A percentile compares a stretch with the other conserved stretches of the same genome.
Conservation (phyloP, 2,888 invertebrate species). For the Heliconius ismenius region DNA sequence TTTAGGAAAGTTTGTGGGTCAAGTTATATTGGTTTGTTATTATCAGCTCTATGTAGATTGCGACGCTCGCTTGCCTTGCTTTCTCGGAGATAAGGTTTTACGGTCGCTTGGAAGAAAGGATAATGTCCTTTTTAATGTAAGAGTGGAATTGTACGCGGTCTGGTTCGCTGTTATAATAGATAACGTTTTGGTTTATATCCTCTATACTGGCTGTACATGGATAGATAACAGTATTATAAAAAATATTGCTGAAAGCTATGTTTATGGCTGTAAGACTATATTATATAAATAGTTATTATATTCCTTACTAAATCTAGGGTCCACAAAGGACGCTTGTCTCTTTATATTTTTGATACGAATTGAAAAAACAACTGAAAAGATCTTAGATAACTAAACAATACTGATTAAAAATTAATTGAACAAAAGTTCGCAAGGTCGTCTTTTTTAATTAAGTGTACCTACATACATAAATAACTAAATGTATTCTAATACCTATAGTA, state of each 20-base stretch:
- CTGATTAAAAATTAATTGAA: no score
- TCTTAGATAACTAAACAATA: no score
- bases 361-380: no score
- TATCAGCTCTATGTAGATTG: constrained; percentile 82
- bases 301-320: no score
- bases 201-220: constrained; percentile 34
- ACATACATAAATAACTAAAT: no score
- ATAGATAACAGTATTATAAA: constrained; percentile 11
- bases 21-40: constrained; percentile 62
- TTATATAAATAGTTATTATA: not conserved
- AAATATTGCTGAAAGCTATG: not conserved
- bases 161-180: constrained; percentile 69
- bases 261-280: not conserved
- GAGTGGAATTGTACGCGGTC: constrained; percentile 65
- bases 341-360: no score
- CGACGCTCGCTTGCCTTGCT: constrained; percentile 67
- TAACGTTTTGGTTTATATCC: constrained; percentile 57
- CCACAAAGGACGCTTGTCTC: no score
- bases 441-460: no score
- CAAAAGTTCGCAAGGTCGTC: no score
- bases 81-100: constrained; percentile 80
- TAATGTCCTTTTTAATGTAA: constrained; percentile 78
- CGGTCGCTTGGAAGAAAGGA: constrained; percentile 75
- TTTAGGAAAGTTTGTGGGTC: constrained; percentile 57
- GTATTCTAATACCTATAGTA: no score